Conservation (phyloP, 2,797 vertebrate genomes). For the Petrocephalus schoutedeni region DNA sequence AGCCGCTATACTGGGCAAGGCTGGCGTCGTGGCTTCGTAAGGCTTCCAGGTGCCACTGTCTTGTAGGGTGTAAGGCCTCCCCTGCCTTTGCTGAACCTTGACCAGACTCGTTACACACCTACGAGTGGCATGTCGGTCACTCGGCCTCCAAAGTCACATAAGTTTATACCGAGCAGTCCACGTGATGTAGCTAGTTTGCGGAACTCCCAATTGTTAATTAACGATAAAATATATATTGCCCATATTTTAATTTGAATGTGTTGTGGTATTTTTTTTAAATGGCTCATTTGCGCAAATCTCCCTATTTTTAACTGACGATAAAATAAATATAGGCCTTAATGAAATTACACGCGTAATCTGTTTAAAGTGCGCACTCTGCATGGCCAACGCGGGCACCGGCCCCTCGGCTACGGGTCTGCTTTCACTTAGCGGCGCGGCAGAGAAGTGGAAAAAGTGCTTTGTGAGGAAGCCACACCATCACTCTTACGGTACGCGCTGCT, state of each 20-base stretch:
- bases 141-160: background rate
- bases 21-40: background rate
- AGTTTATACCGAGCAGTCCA: background rate
- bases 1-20: background rate
- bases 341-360: background rate
- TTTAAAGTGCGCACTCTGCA: background rate
- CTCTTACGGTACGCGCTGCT: background rate
- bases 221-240: background rate
- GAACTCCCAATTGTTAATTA: background rate
- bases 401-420: background rate
- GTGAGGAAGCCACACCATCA: background rate
- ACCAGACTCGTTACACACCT: background rate
- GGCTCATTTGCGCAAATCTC: background rate
- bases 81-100: background rate
- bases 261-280: background rate
- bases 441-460: background rate
- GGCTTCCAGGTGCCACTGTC: background rate
- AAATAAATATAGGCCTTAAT: conserved; percentile 1
- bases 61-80: background rate
- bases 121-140: background rate
- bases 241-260: background rate
- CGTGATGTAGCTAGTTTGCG: background rate
- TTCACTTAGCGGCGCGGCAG: background rate
- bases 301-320: background rate
- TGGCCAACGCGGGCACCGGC: background rate